Conservation (phyloP, 2,888 invertebrate species). For the Athripsodes cinereus region DNA sequence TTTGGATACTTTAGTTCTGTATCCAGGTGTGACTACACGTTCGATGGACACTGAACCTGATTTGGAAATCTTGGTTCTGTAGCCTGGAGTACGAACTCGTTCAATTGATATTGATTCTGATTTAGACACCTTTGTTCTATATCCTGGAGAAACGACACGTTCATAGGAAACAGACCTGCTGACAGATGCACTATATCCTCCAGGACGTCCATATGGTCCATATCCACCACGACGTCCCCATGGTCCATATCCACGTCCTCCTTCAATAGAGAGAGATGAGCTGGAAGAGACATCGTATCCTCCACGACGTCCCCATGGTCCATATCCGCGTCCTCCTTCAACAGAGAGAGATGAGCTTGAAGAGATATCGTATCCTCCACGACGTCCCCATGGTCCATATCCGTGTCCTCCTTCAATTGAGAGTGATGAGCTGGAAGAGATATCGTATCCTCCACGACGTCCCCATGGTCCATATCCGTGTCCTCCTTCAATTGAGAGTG, state of each 20-base stretch:
- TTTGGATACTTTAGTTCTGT: neutral
- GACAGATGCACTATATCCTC: neutral
- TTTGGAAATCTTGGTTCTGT: neutral
- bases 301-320: conserved; percentile 12
- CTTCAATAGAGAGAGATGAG: conserved; percentile 1
- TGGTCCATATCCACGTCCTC: conserved; percentile 5
- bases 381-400: conserved; percentile 7
- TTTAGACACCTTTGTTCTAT: neutral
- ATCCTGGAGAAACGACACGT: neutral
- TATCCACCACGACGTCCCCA: conserved; percentile 7
- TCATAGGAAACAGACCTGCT: conserved; percentile 6
- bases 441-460: neutral
- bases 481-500: conserved; percentile 5
- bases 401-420: conserved; percentile 8
- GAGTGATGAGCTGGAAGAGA: conserved; percentile 4
- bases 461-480: conserved; percentile 9
- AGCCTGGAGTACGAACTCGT: neutral
- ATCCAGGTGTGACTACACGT: conserved; percentile 2
- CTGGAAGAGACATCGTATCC: neutral
- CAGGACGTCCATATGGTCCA: conserved; percentile 5
- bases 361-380: neutral
- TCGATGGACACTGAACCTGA: conserved; percentile 4
- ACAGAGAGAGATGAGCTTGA: conserved; percentile 1
- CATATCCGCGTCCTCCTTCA: conserved; percentile 5
- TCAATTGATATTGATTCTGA: conserved; percentile 6